phyloP scores from a whole-genome alignment of 92 coral and sea anemone species.

The Paragorgia papillata region DNA sequence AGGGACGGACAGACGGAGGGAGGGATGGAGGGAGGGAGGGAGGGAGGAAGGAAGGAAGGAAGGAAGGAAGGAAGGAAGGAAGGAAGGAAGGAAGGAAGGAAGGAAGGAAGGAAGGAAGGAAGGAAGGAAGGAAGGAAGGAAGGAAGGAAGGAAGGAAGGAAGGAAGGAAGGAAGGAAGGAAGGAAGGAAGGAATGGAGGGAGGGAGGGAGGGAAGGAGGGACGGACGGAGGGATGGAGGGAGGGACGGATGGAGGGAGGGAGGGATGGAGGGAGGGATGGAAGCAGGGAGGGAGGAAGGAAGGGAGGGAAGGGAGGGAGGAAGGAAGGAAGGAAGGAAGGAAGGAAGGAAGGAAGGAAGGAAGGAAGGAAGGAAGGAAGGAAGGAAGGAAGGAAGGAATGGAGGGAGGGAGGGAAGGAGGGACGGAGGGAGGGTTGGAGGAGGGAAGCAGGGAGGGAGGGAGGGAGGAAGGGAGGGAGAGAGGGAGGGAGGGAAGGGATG shows the following conservation, averaged over 20 bases:
- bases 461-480: not conserved
- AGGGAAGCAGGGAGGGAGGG: not conserved
- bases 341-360: not conserved
- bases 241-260: not conserved
- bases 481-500: not conserved
- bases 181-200: not conserved
- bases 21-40: not conserved
- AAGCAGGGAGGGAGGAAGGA: not conserved
- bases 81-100: slow-evolving; percentile 4
- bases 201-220: not conserved
- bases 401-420: not conserved
- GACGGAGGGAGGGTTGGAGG: not conserved
- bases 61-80: not conserved
- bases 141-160: not conserved
- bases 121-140: not conserved
- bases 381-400: not conserved
- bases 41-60: not conserved
- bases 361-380: not conserved
- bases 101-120: not conserved
- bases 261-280: not conserved
- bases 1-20: not conserved
- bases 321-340: not conserved
- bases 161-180: not conserved
- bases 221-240: not conserved
- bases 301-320: not conserved